Percentiles rank a stretch among this genome's conserved stretches.
These are phyloP conservation scores for Barnardius zonarius DNA, from an alignment of 2,113 vertebrate species.

Conservation along the genomic window DNA sequence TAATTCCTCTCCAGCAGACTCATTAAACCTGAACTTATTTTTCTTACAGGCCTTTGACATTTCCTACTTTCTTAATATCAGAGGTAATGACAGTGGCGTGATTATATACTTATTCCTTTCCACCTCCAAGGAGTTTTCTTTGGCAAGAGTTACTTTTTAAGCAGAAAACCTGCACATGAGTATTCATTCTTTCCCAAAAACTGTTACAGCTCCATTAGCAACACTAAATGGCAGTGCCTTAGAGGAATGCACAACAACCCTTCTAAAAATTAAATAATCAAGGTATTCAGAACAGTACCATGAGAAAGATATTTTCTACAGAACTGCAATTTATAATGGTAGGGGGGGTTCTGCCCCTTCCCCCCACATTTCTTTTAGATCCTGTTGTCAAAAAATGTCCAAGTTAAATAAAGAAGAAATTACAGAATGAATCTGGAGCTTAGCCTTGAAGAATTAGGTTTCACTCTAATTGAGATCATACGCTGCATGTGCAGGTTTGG, in stretches of 20 bases:
- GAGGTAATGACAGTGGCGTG: constrained; percentile 76
- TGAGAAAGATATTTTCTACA: constrained; percentile 60
- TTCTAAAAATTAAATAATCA: constrained; percentile 47
- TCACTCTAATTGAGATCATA: constrained; percentile 91
- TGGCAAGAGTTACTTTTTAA: constrained; percentile 53
- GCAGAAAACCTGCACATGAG: constrained; percentile 70
- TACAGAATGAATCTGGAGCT: constrained; percentile 76
- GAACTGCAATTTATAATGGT: constrained; percentile 60
- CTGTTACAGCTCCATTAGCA: constrained; percentile 70
- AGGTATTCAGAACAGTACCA: constrained; percentile 40
- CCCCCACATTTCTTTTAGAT: constrained; percentile 44
- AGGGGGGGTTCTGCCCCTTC: not conserved
- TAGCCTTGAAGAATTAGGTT: constrained; percentile 83
- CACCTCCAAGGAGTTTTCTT: constrained; percentile 75
- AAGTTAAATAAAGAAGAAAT: constrained; percentile 84
- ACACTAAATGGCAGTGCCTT: constrained; percentile 57
- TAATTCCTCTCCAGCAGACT: constrained; percentile 76
- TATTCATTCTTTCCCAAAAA: constrained; percentile 72
- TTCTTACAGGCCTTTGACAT: constrained; percentile 75
- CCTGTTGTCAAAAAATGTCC: constrained; percentile 79
- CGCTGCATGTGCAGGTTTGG: constrained; percentile 82
- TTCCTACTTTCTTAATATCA: constrained; percentile 77
- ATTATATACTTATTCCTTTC: constrained; percentile 79
- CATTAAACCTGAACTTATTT: constrained; percentile 75
- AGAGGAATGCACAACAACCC: constrained; percentile 28